Evolutionary conservation across 2,888 invertebrate genomes (phyloP).

Genomic region (Epicampocera succincta): DNA sequence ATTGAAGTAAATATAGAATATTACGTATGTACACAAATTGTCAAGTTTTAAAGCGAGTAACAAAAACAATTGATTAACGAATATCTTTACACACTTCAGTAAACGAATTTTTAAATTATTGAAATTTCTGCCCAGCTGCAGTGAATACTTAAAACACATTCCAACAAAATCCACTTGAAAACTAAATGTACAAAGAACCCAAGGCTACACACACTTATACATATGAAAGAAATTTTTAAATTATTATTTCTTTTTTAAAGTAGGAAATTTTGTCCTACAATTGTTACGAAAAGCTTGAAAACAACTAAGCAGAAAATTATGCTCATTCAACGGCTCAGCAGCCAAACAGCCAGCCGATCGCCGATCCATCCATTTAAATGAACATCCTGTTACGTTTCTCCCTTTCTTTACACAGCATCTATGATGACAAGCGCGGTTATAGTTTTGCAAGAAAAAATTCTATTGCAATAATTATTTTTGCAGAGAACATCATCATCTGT

Average conservation of each 20-base stretch:
- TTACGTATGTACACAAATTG: too few relatives aligned
- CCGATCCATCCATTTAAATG: conserved; percentile 29
- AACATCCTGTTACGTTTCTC: conserved; percentile 12
- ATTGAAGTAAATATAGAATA: conserved; percentile 1
- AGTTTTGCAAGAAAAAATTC: too few relatives aligned
- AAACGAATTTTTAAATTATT: conserved; percentile 66
- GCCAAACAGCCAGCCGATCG: neutral
- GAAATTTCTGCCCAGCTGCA: conserved; percentile 71
- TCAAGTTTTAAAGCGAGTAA: too few relatives aligned
- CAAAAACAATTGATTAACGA: neutral
- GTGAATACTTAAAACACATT: conserved; percentile 74
- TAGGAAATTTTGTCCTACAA: conserved; percentile 20
- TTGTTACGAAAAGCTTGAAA: conserved; percentile 60
- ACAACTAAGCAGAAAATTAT: conserved; percentile 60
- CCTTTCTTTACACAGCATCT: neutral
- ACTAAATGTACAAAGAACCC: neutral
- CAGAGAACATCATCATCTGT: conserved; percentile 28
- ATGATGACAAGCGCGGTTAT: neutral
- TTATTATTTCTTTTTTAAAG: neutral
- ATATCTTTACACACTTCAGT: conserved; percentile 40
- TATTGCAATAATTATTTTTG: conserved; percentile 61
- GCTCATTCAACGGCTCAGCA: conserved; percentile 43
- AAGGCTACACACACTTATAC: too few relatives aligned
- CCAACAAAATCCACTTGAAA: neutral
- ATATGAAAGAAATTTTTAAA: neutral